phyloP scores from a whole-genome alignment of 2,888 invertebrate species.

The Autographa pulchrina region DNA sequence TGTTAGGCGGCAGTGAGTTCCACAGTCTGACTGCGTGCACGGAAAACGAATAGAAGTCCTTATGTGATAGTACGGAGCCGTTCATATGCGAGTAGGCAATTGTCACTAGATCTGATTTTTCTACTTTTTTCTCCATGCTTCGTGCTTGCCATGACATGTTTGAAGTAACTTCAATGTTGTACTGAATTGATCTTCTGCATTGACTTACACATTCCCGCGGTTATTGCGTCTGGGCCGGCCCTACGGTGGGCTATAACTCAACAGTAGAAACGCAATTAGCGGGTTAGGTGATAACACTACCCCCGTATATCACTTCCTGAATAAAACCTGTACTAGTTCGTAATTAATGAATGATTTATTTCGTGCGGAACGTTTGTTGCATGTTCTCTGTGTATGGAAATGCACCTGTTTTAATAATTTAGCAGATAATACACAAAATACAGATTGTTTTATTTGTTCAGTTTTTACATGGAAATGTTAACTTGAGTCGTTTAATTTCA shows the following conservation, averaged over 20 bases:
- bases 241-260: conserved; percentile 75
- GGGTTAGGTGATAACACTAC: conserved; percentile 79
- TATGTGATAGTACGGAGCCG: too few species aligned
- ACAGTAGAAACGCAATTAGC: conserved; percentile 82
- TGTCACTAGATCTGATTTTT: too few species aligned
- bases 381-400: conserved; percentile 14
- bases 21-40: too few species aligned
- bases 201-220: conserved; percentile 14
- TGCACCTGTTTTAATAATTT: conserved; percentile 7
- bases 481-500: too few species aligned
- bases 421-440: too few species aligned
- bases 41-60: too few species aligned
- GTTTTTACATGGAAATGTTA: too few species aligned
- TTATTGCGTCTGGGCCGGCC: conserved; percentile 59
- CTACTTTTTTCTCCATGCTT: too few species aligned
- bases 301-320: conserved; percentile 59
- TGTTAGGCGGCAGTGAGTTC: too few species aligned
- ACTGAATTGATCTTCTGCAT: conserved; percentile 20
- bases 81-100: too few species aligned
- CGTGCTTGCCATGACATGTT: too few species aligned
- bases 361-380: conserved; percentile 35
- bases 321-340: conserved; percentile 64
- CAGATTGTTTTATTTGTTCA: too few species aligned
- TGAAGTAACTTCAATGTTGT: not conserved
- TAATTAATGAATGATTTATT: conserved; percentile 59